Conservation (phyloP, 2,888 invertebrate genomes). For the Zonitis immaculata region DNA sequence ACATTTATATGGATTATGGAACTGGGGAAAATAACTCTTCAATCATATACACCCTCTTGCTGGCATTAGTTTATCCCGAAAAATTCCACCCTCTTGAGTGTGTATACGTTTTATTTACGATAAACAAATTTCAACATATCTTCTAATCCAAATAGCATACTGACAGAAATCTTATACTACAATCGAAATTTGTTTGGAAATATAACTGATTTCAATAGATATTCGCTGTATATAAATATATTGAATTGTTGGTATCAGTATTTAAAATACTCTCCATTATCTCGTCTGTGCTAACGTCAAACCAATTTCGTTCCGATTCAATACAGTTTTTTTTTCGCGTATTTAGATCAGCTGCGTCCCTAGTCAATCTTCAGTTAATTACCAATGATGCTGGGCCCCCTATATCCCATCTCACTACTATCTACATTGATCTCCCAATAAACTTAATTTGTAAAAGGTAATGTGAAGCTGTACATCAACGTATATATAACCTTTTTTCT, state of each 20-base stretch:
- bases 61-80: background rate
- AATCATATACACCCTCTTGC: background rate
- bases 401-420: constrained; percentile 8
- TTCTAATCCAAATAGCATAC: too few species aligned
- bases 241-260: too few species aligned
- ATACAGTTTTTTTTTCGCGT: constrained; percentile 3
- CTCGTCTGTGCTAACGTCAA: background rate
- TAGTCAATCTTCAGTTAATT: constrained; percentile 17
- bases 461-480: constrained; percentile 7
- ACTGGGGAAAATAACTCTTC: background rate
- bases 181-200: too few species aligned
- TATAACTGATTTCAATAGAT: too few species aligned
- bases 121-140: background rate
- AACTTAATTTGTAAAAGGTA: constrained; percentile 15
- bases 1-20: background rate
- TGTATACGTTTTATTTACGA: background rate
- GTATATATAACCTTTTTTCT: constrained; percentile 4
- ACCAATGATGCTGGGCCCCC: constrained; percentile 5
- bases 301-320: background rate
- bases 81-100: background rate
- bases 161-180: too few species aligned
- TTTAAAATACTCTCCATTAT: background rate
- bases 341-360: constrained; percentile 9
- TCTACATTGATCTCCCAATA: constrained; percentile 10
- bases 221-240: too few species aligned